These are phyloP conservation scores for Halisarca cf. caerulea DNA, from an alignment of 37 sponge, comb jelly and placozoan species.

Conservation along the genomic window DNA sequence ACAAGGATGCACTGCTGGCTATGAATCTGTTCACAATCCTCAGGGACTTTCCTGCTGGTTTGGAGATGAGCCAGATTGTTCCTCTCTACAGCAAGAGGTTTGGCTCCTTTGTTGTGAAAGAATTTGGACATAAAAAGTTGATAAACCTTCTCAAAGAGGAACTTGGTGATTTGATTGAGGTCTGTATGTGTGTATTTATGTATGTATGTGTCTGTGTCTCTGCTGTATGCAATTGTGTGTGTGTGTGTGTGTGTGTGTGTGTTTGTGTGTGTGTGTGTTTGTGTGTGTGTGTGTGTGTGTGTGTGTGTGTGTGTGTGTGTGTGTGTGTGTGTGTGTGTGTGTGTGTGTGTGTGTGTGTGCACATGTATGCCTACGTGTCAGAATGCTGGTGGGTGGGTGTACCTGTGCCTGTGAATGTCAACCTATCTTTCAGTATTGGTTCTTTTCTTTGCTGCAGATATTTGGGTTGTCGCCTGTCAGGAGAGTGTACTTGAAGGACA, in stretches of 20 bases:
- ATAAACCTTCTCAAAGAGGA: constrained; percentile 53
- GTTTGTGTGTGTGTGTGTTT: too few relatives aligned
- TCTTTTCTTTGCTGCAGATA: background rate
- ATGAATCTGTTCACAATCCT: constrained; percentile 55
- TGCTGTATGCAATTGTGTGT: too few relatives aligned
- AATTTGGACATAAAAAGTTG: constrained; percentile 51
- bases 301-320: too few relatives aligned
- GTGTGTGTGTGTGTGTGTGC: too few relatives aligned
- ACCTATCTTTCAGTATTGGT: too few relatives aligned
- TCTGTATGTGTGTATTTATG: background rate
- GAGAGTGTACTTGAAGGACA: background rate
- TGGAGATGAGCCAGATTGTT: constrained; percentile 54
- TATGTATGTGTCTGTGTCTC: background rate
- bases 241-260: background rate
- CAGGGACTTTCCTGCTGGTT: constrained; percentile 34
- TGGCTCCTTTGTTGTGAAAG: constrained; percentile 8
- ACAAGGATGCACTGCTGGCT: constrained; percentile 34
- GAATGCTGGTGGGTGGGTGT: too few relatives aligned
- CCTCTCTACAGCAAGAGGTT: constrained; percentile 51
- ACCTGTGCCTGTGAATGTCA: too few relatives aligned
- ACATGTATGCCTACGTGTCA: background rate
- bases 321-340: too few relatives aligned
- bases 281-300: too few relatives aligned
- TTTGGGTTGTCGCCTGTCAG: background rate
- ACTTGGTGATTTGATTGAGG: constrained; percentile 55